phyloP scores from a whole-genome alignment of 2,797 vertebrate genomes.

The Melanotaenia pygmaea region DNA sequence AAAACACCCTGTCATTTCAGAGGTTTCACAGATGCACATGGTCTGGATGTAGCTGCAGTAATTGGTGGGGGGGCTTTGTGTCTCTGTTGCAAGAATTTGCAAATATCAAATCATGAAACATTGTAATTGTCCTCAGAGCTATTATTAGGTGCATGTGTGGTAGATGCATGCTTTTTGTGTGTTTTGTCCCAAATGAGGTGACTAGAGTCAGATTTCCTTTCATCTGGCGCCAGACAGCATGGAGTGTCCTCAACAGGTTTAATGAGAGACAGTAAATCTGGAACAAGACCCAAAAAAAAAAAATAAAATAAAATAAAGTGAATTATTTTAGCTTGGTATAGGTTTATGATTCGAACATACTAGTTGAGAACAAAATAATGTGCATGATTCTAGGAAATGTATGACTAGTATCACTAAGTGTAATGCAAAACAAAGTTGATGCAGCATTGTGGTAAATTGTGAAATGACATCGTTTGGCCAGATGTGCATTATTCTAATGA shows the following conservation, averaged over 20 bases:
- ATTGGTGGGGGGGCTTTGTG: conserved; percentile 46
- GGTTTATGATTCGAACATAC: conserved; percentile 1
- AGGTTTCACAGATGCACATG: conserved; percentile 47
- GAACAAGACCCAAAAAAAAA: conserved; percentile 21
- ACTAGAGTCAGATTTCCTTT: conserved; percentile 43
- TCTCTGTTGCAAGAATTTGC: conserved; percentile 53
- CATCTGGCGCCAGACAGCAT: conserved; percentile 51
- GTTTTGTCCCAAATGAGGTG: conserved; percentile 32
- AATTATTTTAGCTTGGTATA: not conserved
- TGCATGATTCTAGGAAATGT: not conserved
- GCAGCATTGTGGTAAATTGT: not conserved
- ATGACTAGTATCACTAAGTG: not conserved
- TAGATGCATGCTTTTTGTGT: conserved; percentile 5
- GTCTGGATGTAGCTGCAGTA: conserved; percentile 23
- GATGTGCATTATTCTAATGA: not conserved
- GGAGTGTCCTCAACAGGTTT: conserved; percentile 17
- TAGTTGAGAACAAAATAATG: not conserved
- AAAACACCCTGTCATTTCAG: conserved; percentile 57
- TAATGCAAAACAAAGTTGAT: not conserved
- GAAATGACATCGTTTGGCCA: not conserved
- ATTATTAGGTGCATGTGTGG: conserved; percentile 20
- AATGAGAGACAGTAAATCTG: conserved; percentile 47
- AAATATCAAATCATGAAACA: conserved; percentile 70
- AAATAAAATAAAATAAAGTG: too few species aligned
- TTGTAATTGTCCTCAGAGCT: conserved; percentile 48